Evolutionary conservation across 2,888 invertebrate genomes (phyloP), one percentile per base, ranked within the genome.

Genomic region (Lottia gigantea): DNA sequence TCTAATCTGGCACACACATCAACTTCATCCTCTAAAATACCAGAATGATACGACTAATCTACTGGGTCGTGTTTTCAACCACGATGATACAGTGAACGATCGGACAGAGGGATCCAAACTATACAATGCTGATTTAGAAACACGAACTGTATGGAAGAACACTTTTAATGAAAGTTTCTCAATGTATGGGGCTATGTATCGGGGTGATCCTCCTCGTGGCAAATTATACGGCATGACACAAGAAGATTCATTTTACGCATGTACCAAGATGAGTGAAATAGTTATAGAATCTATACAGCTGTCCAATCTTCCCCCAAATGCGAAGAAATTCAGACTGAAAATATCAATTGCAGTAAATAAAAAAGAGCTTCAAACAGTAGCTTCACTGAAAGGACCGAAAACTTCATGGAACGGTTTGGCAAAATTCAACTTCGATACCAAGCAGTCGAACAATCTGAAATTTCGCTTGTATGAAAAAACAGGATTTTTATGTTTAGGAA

Each of bases 1-100:
- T 77, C 79, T 90, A 45, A 83, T 89, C 6, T 90, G 90, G 90
- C 90, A 90, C 77, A 82, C 89, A 0, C 90, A 90, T 80, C 89
- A 90, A 82, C 87, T 90, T 61, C 85, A 87, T 68, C 88, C 88
- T n/a, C 61, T 78, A 15, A 69, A 71, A 12, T 88, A 88, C 75
- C 81, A 82, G 71, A 76, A 83, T 61, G 88, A 88, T 70, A 87
- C 85, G 25, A 77, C 76, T 45, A 76, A 76, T 16, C 72, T 87
- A 12, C 78, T 88, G 12, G 86, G 87, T 11, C 81, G 84, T 49
- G 76, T 90, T 55, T 85, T 90, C 71, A 88, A 88, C 74, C 90
- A 90, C 78, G 90, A 90, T 78, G 90, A 90, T 75, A 83, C 89
- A 4, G 87, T 90, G 40, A 89, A 87, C 74, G 90, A 90, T 74